Evolutionary conservation across 2,113 vertebrate species (phyloP).

Genomic region (Benitochromis conjunctus): DNA sequence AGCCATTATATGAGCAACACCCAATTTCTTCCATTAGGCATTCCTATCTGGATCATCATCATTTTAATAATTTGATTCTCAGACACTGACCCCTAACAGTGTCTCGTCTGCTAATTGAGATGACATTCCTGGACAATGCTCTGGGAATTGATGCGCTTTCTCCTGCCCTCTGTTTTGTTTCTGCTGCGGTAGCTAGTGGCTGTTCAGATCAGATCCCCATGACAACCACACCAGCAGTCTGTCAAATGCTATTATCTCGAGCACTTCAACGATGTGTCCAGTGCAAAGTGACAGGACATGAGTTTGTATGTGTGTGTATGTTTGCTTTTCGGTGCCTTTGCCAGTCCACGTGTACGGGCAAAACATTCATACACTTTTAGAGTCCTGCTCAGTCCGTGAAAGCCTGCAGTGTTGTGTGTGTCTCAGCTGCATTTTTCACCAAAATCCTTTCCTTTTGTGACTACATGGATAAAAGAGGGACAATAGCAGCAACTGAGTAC

Average conservation of each 20-base stretch:
- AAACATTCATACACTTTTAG: background rate
- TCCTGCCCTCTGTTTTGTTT: conserved; percentile 25
- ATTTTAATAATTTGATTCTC: background rate
- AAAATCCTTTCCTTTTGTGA: background rate
- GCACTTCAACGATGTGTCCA: conserved; percentile 44
- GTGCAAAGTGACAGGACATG: conserved; percentile 5
- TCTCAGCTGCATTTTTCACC: background rate
- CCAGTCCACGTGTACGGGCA: background rate
- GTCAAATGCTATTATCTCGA: conserved; percentile 55
- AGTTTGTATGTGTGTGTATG: background rate
- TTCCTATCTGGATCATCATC: background rate
- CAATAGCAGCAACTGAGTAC: background rate
- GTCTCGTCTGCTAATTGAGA: conserved; percentile 9
- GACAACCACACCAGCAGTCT: conserved; percentile 59
- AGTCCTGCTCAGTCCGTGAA: background rate
- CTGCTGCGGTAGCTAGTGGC: conserved; percentile 32
- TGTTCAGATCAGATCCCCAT: conserved; percentile 48
- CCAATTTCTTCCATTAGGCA: background rate
- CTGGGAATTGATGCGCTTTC: conserved; percentile 21
- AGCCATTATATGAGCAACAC: background rate
- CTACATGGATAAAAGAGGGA: background rate
- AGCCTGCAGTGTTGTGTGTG: background rate
- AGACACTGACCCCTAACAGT: background rate
- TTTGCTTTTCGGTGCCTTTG: background rate
- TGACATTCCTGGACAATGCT: conserved; percentile 9